These are phyloP conservation scores for Drosophila pseudoananassae DNA, from an alignment of 1,140 invertebrate genomes.

Conservation along the genomic window DNA sequence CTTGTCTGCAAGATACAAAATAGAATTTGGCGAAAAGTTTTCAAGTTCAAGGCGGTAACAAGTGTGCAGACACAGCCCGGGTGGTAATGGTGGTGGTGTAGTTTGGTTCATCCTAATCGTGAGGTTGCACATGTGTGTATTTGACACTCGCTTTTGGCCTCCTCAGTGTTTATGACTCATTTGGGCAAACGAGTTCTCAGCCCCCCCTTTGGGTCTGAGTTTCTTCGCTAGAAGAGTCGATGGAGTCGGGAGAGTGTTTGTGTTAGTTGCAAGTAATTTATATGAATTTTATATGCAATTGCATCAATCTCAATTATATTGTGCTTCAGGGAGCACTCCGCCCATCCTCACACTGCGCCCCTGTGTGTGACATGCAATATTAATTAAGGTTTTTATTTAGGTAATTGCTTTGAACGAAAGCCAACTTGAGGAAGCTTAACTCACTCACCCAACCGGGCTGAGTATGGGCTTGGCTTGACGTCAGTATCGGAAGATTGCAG, in stretches of 20 bases:
- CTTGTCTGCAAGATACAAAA: not conserved
- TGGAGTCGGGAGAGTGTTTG: constrained; percentile 29
- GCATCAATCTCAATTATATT: constrained; percentile 77
- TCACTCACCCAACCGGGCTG: not conserved
- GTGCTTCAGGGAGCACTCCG: constrained; percentile 39
- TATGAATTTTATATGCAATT: constrained; percentile 80
- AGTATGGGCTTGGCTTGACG: constrained; percentile 31
- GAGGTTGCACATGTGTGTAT: constrained; percentile 54
- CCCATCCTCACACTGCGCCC: not conserved
- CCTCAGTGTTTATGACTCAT: constrained; percentile 74
- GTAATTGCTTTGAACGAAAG: constrained; percentile 65
- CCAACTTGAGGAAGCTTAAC: constrained; percentile 34
- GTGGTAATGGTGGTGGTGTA: not conserved
- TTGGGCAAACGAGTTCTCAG: constrained; percentile 68
- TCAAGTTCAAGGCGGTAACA: constrained; percentile 33
- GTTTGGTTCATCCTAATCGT: constrained; percentile 40
- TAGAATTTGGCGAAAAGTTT: constrained; percentile 20
- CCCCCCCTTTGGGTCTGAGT: not conserved
- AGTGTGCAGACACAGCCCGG: not conserved
- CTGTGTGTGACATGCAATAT: constrained; percentile 72
- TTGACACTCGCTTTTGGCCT: constrained; percentile 55
- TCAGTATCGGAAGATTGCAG: constrained; percentile 15
- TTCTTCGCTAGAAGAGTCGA: constrained; percentile 27
- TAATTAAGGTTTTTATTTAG: constrained; percentile 79
- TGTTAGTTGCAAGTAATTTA: constrained; percentile 72